Evolutionary conservation across 2,113 vertebrate genomes (phyloP).

Genomic region (Paralichthys olivaceus): DNA sequence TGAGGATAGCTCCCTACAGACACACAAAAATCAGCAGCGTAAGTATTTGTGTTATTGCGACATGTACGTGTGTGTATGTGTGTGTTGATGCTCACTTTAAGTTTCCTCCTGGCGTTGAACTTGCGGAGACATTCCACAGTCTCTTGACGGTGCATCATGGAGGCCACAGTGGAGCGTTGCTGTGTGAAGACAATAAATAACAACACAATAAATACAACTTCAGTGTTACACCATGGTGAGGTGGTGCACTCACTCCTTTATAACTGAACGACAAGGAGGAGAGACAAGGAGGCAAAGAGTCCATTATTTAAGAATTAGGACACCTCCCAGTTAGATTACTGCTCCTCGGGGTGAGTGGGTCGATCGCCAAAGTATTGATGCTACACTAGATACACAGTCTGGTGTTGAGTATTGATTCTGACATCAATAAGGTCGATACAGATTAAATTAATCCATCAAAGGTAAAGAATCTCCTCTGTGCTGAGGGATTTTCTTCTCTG

Average conservation of each 20-base stretch:
- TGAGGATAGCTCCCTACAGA: conserved; percentile 96
- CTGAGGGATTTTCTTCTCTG: no score
- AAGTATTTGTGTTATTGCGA: fast-evolving
- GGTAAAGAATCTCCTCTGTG: no score
- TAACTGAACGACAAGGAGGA: neutral
- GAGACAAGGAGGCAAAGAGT: neutral
- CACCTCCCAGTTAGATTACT: no score
- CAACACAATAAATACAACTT: neutral
- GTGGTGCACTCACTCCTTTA: no score
- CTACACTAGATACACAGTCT: no score
- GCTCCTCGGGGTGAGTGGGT: no score
- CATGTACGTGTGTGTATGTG: neutral
- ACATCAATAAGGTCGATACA: neutral
- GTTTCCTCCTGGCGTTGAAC: conserved; percentile 98
- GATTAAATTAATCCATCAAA: no score
- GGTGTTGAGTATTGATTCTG: neutral
- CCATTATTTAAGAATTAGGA: no score
- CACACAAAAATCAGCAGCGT: conserved; percentile 31
- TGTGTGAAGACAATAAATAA: conserved; percentile 64
- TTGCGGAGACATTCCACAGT: conserved; percentile 99
- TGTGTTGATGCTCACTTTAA: conserved; percentile 86
- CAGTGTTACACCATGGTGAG: neutral
- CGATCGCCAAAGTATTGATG: no score
- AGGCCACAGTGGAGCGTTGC: conserved; percentile 99
- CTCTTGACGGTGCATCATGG: conserved; percentile 99